A percentile compares a stretch with the other conserved stretches of the same genome.
Conservation (phyloP, 2,888 invertebrate genomes). For the Subacronicta megacephala region DNA sequence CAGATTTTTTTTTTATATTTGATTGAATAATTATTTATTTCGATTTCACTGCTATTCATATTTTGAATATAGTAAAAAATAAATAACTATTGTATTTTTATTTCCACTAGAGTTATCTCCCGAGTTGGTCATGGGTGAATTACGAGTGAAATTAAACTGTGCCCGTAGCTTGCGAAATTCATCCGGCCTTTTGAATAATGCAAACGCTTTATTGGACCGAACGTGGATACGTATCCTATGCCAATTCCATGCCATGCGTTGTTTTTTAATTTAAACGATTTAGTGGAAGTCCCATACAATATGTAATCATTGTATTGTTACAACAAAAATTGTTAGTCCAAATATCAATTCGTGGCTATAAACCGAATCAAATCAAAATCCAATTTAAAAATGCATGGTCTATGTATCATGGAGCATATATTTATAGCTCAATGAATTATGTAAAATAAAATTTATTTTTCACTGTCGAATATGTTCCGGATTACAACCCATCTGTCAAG, state of each 20-base stretch:
- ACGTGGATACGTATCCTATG: conserved; percentile 65
- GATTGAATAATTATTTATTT: conserved; percentile 13
- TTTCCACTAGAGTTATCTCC: conserved; percentile 70
- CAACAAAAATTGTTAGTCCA: conserved; percentile 22
- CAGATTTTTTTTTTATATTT: no score
- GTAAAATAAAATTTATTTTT: conserved; percentile 61
- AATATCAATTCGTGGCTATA: conserved; percentile 40
- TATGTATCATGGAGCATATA: conserved; percentile 30
- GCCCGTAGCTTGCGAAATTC: conserved; percentile 75
- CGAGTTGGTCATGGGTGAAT: conserved; percentile 72
- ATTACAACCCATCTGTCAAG: conserved; percentile 79
- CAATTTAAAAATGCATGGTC: conserved; percentile 27
- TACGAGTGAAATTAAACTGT: conserved; percentile 82
- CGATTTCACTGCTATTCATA: conserved; percentile 1
- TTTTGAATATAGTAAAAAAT: conserved; percentile 61
- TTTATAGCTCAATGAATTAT: conserved; percentile 62
- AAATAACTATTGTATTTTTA: conserved; percentile 69
- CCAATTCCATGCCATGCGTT: conserved; percentile 60
- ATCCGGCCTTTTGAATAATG: conserved; percentile 85
- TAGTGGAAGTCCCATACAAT: conserved; percentile 35
- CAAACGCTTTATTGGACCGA: conserved; percentile 80
- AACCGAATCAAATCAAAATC: conserved; percentile 39
- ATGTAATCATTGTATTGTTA: conserved; percentile 41
- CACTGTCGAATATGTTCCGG: conserved; percentile 71
- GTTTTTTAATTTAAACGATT: conserved; percentile 64